A percentile compares a stretch with the other conserved stretches of the same genome.
These are phyloP conservation scores for Syritta pipiens DNA, from an alignment of 2,888 invertebrate species.

Conservation along the genomic window DNA sequence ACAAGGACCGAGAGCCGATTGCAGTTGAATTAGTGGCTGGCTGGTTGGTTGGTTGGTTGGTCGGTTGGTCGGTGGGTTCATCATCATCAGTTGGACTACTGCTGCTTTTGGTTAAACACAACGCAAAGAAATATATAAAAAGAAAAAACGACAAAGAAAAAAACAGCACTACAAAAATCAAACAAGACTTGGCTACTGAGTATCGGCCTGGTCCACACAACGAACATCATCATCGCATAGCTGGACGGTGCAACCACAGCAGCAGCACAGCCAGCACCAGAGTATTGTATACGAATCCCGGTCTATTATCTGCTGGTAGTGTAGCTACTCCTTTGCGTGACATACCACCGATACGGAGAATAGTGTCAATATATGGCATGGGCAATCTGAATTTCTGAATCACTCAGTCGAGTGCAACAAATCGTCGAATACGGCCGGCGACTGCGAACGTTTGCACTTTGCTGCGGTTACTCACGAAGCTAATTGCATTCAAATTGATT, in stretches of 20 bases:
- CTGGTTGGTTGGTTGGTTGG: conserved; percentile 49
- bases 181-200: conserved; percentile 40
- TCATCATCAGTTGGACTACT: conserved; percentile 2
- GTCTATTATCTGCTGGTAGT: conserved; percentile 63
- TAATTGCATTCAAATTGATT: conserved; percentile 69
- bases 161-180: no score
- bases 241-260: neutral
- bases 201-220: conserved; percentile 62
- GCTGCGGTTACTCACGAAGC: conserved; percentile 44
- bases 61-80: conserved; percentile 48
- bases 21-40: conserved; percentile 62
- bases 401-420: conserved; percentile 69
- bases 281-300: conserved; percentile 32
- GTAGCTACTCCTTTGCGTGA: conserved; percentile 62
- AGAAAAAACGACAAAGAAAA: no score
- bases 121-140: no score
- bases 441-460: conserved; percentile 58
- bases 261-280: neutral
- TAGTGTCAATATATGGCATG: conserved; percentile 66
- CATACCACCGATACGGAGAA: conserved; percentile 66
- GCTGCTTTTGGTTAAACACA: conserved; percentile 51
- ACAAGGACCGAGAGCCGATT: conserved; percentile 66
- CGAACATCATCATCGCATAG: conserved; percentile 47
- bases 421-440: conserved; percentile 66
- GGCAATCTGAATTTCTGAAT: conserved; percentile 68